Evolutionary conservation across 2,888 invertebrate species (phyloP).

Genomic region (Polydrusus cervinus): DNA sequence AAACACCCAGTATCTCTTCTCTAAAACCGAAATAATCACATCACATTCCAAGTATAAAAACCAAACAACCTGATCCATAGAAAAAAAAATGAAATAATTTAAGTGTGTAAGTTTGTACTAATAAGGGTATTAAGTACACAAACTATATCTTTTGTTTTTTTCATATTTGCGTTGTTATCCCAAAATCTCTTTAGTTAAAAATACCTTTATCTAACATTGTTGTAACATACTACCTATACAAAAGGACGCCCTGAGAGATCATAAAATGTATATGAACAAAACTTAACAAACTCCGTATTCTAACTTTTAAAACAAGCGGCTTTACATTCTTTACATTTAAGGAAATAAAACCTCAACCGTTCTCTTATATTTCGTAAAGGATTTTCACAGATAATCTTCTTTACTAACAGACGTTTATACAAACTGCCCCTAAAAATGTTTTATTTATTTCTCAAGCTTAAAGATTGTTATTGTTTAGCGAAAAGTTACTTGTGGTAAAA

Average conservation of each 20-base stretch:
- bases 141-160: too few relatives aligned
- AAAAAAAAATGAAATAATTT: not conserved
- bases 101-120: too few relatives aligned
- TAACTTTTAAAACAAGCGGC: conserved; percentile 42
- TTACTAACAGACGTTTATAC: conserved; percentile 50
- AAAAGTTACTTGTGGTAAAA: conserved; percentile 20
- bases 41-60: too few relatives aligned
- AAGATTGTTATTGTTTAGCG: conserved; percentile 33
- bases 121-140: too few relatives aligned
- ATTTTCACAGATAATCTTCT: conserved; percentile 48
- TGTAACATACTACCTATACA: conserved; percentile 8
- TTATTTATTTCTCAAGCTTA: conserved; percentile 44
- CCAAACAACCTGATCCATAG: too few relatives aligned
- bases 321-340: conserved; percentile 42
- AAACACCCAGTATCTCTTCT: too few relatives aligned
- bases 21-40: too few relatives aligned
- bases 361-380: conserved; percentile 19
- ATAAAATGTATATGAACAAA: conserved; percentile 23
- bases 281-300: conserved; percentile 26
- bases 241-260: conserved; percentile 9
- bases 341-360: conserved; percentile 31
- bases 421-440: conserved; percentile 49
- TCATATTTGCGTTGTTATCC: not conserved
- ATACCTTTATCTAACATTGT: not conserved
- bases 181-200: not conserved